Conservation (phyloP, 2,797 vertebrate species). For the Telmatherina bonti region DNA sequence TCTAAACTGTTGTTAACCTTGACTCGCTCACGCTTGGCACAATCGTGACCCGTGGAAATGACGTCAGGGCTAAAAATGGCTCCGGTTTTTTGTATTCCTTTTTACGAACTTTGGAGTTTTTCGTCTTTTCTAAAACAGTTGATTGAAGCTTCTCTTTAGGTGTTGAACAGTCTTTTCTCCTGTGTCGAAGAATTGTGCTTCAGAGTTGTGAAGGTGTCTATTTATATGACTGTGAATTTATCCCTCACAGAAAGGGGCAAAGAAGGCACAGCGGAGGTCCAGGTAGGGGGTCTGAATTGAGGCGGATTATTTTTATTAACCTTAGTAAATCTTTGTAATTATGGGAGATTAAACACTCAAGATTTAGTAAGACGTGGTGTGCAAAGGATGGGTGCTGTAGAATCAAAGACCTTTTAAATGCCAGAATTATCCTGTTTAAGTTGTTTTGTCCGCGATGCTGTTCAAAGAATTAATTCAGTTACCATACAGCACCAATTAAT, state of each 20-base stretch:
- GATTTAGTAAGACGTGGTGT: slow-evolving; percentile 78
- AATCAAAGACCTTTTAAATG: slow-evolving; percentile 68
- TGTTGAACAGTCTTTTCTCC: slow-evolving; percentile 39
- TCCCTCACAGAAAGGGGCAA: slow-evolving; percentile 78
- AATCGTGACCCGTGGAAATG: slow-evolving; percentile 65
- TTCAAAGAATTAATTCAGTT: slow-evolving; percentile 50
- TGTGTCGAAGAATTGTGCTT: slow-evolving; percentile 39
- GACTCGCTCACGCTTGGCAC: slow-evolving; percentile 62
- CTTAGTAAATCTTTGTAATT: slow-evolving; percentile 86
- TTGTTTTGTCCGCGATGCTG: slow-evolving; percentile 57
- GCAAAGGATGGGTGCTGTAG: slow-evolving; percentile 60
- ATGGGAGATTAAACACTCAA: slow-evolving; percentile 82
- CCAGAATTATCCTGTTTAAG: slow-evolving; percentile 71
- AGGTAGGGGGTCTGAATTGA: slow-evolving; percentile 79
- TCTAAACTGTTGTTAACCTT: slow-evolving; percentile 78
- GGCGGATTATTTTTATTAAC: slow-evolving; percentile 84
- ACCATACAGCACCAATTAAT: slow-evolving; percentile 65
- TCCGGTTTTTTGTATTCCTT: slow-evolving; percentile 9
- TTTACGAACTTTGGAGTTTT: not conserved
- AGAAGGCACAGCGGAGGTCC: slow-evolving; percentile 76
- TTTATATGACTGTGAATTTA: slow-evolving; percentile 79
- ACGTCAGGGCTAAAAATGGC: slow-evolving; percentile 63
- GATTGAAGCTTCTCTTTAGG: slow-evolving; percentile 14
- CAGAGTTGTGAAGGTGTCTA: slow-evolving; percentile 59
- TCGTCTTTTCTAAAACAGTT: slow-evolving; percentile 9